A percentile compares a stretch with the other conserved stretches of the same genome.
phyloP scores from a whole-genome alignment of 2,797 vertebrate genomes.

The Anas bernieri region DNA sequence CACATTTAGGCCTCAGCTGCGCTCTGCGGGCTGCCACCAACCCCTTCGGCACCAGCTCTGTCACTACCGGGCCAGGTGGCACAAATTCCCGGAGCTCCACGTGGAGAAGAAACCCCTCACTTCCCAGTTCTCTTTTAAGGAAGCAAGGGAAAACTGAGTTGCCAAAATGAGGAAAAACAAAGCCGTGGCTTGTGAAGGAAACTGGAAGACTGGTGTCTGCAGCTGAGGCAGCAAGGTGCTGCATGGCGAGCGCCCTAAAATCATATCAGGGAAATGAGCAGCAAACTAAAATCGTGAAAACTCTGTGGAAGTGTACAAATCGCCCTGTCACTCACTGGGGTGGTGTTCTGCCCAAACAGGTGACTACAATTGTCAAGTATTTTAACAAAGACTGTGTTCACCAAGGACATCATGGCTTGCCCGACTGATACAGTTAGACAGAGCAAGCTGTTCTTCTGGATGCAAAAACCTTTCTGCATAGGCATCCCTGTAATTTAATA shows the following conservation, averaged over 20 bases:
- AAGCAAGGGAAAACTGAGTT: neutral
- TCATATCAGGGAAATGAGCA: neutral
- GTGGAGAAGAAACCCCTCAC: neutral
- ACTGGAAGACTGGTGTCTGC: neutral
- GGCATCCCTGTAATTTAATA: neutral
- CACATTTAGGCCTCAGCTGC: neutral
- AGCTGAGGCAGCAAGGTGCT: neutral
- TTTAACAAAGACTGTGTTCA: neutral
- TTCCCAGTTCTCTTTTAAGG: neutral
- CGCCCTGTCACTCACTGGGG: neutral
- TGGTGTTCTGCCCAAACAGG: neutral
- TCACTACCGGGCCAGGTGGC: fast-evolving
- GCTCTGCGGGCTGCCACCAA: neutral
- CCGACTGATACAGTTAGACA: neutral
- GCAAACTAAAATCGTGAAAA: neutral
- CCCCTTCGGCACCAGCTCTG: neutral
- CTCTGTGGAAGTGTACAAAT: neutral
- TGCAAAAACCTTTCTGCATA: neutral
- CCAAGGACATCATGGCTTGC: neutral
- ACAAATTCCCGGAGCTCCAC: neutral
- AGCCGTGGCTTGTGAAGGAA: neutral
- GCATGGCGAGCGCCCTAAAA: neutral
- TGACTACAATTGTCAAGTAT: neutral
- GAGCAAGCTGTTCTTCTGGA: neutral
- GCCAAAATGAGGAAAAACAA: neutral